Evolutionary conservation across 2,888 invertebrate species (phyloP).

Genomic region (Himalopsyche kuldschensis): DNA sequence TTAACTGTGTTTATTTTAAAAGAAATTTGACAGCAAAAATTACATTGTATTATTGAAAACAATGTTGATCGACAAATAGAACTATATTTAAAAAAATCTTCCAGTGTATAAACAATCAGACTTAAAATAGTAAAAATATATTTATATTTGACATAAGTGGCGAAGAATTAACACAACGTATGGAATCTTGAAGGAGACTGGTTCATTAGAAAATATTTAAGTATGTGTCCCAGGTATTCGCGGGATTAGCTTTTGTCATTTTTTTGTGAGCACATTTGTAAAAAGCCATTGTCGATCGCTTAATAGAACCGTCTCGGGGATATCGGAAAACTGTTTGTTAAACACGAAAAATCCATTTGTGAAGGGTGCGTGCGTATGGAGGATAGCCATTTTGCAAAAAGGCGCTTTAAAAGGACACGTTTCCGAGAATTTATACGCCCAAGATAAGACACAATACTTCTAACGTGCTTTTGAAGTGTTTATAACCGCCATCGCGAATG

Average conservation of each 20-base stretch:
- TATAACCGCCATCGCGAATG: too few relatives aligned
- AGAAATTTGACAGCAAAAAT: too few relatives aligned
- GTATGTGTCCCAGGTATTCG: background rate
- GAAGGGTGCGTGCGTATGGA: background rate
- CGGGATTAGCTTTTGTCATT: conserved; percentile 5
- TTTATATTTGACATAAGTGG: too few relatives aligned
- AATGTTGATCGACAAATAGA: too few relatives aligned
- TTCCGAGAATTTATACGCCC: background rate
- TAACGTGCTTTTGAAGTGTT: too few relatives aligned
- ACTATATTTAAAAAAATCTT: too few relatives aligned
- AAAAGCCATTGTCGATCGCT: conserved; percentile 4
- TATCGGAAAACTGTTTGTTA: conserved; percentile 23
- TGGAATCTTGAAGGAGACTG: background rate
- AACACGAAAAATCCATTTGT: conserved; percentile 29
- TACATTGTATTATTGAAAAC: too few relatives aligned
- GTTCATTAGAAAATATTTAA: background rate
- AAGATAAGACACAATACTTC: background rate
- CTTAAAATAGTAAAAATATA: too few relatives aligned
- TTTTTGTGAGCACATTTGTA: background rate
- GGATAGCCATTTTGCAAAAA: background rate
- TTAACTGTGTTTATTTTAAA: too few relatives aligned
- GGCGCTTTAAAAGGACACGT: background rate
- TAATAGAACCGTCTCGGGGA: background rate
- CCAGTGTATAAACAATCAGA: too few relatives aligned
- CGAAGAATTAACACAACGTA: too few relatives aligned